These are phyloP conservation scores for Spicauda simplicius DNA, from an alignment of 2,888 invertebrate genomes.

Conservation along the genomic window DNA sequence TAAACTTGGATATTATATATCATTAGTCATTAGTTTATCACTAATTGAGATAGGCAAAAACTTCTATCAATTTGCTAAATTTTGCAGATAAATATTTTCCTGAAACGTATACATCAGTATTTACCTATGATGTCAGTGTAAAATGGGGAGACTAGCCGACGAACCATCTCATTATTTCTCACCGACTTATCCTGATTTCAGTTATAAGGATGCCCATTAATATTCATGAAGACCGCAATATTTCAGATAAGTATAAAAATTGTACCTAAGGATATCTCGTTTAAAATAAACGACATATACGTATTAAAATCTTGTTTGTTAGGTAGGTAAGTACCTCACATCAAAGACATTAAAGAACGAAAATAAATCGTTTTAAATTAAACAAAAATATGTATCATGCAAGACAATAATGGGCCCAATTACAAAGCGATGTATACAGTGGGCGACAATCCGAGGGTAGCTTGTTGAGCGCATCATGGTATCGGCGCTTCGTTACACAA, in stretches of 20 bases:
- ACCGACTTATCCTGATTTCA: slow-evolving; percentile 5
- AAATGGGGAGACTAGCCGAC: slow-evolving; percentile 1
- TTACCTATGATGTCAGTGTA: background rate
- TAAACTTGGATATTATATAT: no score
- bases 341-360: no score
- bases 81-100: slow-evolving; percentile 10
- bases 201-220: slow-evolving; percentile 3
- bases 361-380: no score
- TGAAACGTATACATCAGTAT: slow-evolving; percentile 9
- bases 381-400: background rate
- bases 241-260: background rate
- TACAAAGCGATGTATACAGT: background rate
- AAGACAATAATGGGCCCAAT: background rate
- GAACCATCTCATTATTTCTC: slow-evolving; percentile 20
- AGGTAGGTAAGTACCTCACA: no score
- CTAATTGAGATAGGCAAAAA: slow-evolving; percentile 2
- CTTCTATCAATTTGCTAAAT: slow-evolving; percentile 13
- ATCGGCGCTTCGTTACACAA: slow-evolving; percentile 58
- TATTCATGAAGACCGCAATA: background rate
- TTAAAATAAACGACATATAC: no score
- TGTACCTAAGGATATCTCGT: background rate
- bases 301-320: no score
- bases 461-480: slow-evolving; percentile 54
- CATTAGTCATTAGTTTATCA: no score
- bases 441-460: slow-evolving; percentile 22